phyloP scores from a whole-genome alignment of 2,888 invertebrate genomes.

The Tiliacea aurago region DNA sequence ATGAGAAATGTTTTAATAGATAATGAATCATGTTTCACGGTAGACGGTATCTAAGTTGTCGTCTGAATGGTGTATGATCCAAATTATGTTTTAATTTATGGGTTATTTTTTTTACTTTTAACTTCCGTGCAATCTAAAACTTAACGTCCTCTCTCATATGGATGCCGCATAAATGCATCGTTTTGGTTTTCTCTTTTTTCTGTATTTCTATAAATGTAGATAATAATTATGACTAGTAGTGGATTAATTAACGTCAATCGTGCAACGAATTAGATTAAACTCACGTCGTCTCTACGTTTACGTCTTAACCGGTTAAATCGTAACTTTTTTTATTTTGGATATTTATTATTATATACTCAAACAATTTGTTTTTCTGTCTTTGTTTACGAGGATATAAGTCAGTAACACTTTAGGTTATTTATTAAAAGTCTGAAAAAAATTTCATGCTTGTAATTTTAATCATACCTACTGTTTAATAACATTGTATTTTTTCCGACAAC shows the following conservation, averaged over 20 bases:
- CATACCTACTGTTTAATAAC: not conserved
- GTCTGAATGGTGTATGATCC: not conserved
- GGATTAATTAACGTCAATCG: not conserved
- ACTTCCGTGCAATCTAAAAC: too few relatives aligned
- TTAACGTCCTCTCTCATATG: too few relatives aligned
- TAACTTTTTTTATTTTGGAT: not conserved
- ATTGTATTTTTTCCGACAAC: not conserved
- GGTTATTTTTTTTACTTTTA: not conserved
- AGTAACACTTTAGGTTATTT: not conserved
- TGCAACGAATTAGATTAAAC: too few relatives aligned
- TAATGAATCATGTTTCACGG: conserved; percentile 37
- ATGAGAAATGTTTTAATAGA: conserved; percentile 41
- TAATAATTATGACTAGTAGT: not conserved
- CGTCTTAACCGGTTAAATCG: not conserved
- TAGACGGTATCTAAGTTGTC: not conserved
- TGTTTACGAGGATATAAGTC: not conserved
- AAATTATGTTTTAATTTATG: not conserved
- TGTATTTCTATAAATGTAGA: too few relatives aligned
- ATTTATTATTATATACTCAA: not conserved
- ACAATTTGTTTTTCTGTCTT: not conserved
- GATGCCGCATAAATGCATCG: not conserved
- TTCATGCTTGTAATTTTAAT: not conserved
- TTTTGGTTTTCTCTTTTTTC: not conserved
- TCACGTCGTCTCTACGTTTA: not conserved
- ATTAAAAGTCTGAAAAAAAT: not conserved